phyloP scores from a whole-genome alignment of 2,113 vertebrate genomes.

The Psilopsiagon aymara region DNA sequence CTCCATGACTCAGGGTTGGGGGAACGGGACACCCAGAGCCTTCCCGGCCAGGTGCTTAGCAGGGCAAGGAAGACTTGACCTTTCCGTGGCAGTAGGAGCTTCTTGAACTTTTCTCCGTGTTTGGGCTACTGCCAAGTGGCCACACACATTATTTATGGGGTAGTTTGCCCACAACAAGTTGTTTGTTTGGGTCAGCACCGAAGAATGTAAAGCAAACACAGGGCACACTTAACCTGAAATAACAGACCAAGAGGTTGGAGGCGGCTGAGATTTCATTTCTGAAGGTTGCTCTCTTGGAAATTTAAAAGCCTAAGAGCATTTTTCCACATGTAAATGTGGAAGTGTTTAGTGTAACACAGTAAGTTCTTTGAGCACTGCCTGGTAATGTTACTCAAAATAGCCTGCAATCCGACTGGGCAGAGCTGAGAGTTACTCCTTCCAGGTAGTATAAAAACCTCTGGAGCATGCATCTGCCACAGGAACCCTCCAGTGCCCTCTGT shows the following conservation, averaged over 20 bases:
- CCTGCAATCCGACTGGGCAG: constrained; percentile 43
- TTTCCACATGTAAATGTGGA: neutral
- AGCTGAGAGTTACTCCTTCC: constrained; percentile 42
- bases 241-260: neutral
- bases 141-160: neutral
- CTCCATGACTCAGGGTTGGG: neutral
- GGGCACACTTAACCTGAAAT: neutral
- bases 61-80: neutral
- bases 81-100: neutral
- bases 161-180: neutral
- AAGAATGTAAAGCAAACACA: fast-evolving
- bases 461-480: neutral
- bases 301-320: neutral
- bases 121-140: constrained; percentile 8
- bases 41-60: neutral
- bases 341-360: constrained; percentile 1
- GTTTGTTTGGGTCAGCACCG: neutral
- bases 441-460: constrained; percentile 72
- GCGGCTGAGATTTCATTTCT: neutral
- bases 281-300: neutral
- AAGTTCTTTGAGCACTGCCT: neutral
- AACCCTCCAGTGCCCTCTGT: neutral
- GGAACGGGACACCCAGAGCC: neutral
- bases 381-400: constrained; percentile 77
- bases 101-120: neutral